phyloP scores from a whole-genome alignment of 2,888 invertebrate genomes.

The Petrolisthes cinctipes region DNA sequence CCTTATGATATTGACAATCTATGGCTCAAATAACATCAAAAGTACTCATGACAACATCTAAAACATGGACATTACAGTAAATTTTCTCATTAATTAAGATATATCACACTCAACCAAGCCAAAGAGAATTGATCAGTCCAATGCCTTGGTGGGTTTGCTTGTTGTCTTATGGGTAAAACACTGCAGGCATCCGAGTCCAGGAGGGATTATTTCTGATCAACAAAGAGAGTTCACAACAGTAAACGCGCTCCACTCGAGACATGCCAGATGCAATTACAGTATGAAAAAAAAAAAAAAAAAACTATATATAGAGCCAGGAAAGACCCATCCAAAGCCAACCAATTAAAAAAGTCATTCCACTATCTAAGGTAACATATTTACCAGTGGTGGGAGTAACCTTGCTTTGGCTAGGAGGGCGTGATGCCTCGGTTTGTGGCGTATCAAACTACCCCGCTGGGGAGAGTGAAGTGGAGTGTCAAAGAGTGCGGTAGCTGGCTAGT shows the following conservation, averaged over 20 bases:
- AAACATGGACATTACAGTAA: conserved; percentile 60
- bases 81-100: conserved; percentile 47
- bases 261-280: conserved; percentile 56
- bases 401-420: conserved; percentile 40
- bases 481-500: conserved; percentile 56
- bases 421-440: conserved; percentile 40
- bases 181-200: conserved; percentile 62
- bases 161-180: conserved; percentile 63
- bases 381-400: conserved; percentile 51
- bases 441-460: conserved; percentile 61
- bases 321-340: conserved; percentile 59
- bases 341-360: conserved; percentile 53
- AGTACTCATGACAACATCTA: conserved; percentile 61
- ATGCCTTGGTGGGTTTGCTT: conserved; percentile 62
- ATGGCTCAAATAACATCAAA: conserved; percentile 62
- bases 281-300: not conserved
- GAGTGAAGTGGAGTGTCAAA: conserved; percentile 58
- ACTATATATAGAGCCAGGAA: conserved; percentile 47
- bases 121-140: conserved; percentile 54
- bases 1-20: conserved; percentile 62
- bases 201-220: conserved; percentile 47
- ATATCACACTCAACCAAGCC: conserved; percentile 57
- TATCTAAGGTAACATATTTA: conserved; percentile 56
- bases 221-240: conserved; percentile 54
- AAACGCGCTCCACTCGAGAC: conserved; percentile 58